Base-by-base conservation (phyloP, 2,888 invertebrate genomes). In the Esperia sulphurella region DNA sequence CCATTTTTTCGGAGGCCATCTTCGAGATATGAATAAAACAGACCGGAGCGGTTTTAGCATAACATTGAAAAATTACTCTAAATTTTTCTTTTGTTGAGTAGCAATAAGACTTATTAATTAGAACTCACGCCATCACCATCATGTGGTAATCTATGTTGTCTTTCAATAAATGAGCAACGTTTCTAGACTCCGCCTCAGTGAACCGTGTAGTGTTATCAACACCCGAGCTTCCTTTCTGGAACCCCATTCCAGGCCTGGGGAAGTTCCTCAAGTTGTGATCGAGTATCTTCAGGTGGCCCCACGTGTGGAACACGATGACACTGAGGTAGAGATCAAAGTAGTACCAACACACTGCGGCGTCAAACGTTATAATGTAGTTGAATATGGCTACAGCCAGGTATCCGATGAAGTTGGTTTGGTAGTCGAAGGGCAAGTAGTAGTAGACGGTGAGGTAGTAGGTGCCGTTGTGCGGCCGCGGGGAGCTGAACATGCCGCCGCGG, bases 221-320 rank as follows among this genome's bases (percentile, higher is more conserved):
- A n/a, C n/a, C n/a, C 30, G 30, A 30, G 8, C 30, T 30, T 30
- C 8, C 30, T 7, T 33, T 38, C 37, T 43, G 33, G 8, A 35
- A 14, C 30, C 45, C 46, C 9, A n/a, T 29, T 12, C 12, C 28
- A 6, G 61, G 54, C 35, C 40, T 50, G 12, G 55, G 48, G 44
- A 54, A 65, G 28, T 53, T 43, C 28, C 58, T 52, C 46, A 67
- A 45, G 9, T 54, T 55, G 8, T 61, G 8, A 21, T 61, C 54
- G 0, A 68, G 54, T 30, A 68, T 65, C 37, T 54, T 50, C 42
- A 69, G 49, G 50, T 64, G 64, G 0, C 68, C 68, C 64, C 63
- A 65, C 2, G 61, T 44, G 43, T 69, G 59, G 46, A 63, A 61
- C 12, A 64, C 49, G 50, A 68, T 61, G 4, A 69, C 39, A 14